Percentiles rank a stretch among this genome's conserved stretches.
These are phyloP conservation scores for Poeciliopsis retropinna DNA, from an alignment of 2,113 vertebrate genomes.

Conservation along the genomic window DNA sequence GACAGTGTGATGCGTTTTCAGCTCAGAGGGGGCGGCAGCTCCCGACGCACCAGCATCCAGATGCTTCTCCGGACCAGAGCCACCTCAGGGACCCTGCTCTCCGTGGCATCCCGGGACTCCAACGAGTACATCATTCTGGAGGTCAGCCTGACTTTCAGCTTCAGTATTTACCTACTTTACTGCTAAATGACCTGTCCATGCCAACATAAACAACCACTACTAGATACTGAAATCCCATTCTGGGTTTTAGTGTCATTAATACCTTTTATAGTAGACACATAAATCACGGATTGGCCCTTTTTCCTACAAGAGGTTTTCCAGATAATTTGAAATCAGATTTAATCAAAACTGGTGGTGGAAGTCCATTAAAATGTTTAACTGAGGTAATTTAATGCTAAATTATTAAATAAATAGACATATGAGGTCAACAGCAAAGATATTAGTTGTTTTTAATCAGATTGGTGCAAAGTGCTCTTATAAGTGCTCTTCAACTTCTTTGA, in stretches of 20 bases:
- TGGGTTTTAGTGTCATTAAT: neutral
- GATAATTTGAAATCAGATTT: neutral
- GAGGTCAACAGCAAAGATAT: too few relatives aligned
- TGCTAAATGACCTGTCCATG: too few relatives aligned
- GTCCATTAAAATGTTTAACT: too few relatives aligned
- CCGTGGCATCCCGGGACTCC: slow-evolving; percentile 76
- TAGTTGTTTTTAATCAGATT: too few relatives aligned
- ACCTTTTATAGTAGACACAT: too few relatives aligned
- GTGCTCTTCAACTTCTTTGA: too few relatives aligned
- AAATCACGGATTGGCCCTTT: neutral
- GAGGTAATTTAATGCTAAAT: too few relatives aligned
- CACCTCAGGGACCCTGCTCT: slow-evolving; percentile 80
- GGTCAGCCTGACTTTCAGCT: slow-evolving; percentile 56
- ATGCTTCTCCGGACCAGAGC: slow-evolving; percentile 85
- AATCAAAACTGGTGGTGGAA: neutral
- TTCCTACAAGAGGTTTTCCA: neutral
- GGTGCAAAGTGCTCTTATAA: too few relatives aligned
- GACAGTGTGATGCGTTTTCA: slow-evolving; percentile 82
- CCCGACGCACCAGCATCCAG: slow-evolving; percentile 77
- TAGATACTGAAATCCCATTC: neutral
- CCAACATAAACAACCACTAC: too few relatives aligned
- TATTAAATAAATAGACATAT: too few relatives aligned
- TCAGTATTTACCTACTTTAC: neutral
- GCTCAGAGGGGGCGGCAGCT: slow-evolving; percentile 73
- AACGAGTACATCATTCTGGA: slow-evolving; percentile 80